Evolutionary conservation across 2,888 invertebrate genomes (phyloP).

Genomic region (Pachycephus smyrnensis): DNA sequence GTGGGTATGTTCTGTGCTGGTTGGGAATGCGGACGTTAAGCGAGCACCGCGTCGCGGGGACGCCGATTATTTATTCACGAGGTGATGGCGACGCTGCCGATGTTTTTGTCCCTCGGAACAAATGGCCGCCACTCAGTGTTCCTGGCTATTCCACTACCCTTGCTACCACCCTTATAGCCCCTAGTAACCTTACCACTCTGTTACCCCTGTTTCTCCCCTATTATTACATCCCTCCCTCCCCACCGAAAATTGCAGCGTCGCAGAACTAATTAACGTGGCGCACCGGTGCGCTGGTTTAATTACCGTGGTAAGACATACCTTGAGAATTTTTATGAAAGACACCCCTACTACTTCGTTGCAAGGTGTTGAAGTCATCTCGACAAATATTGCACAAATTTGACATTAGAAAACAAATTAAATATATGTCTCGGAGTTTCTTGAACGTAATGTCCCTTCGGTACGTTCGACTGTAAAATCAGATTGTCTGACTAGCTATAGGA

Average conservation of each 20-base stretch:
- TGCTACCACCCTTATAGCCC: neutral
- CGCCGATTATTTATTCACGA: constrained; percentile 36
- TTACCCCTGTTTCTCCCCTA: neutral
- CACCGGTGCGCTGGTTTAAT: neutral
- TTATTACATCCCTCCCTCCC: neutral
- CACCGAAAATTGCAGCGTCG: neutral
- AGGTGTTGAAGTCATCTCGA: neutral
- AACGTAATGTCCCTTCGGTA: neutral
- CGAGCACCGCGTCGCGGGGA: neutral
- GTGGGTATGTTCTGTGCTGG: too few species aligned
- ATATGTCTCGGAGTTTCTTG: neutral
- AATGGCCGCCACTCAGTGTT: constrained; percentile 21
- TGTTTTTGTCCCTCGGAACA: constrained; percentile 31
- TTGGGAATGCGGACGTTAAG: neutral
- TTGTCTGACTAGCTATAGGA: neutral
- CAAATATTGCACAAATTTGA: neutral
- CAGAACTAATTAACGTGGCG: neutral
- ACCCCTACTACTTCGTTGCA: neutral
- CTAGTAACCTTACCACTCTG: neutral
- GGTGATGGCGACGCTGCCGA: constrained; percentile 9
- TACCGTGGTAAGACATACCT: neutral
- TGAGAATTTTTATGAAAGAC: neutral
- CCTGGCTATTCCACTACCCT: neutral
- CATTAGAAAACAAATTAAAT: neutral
- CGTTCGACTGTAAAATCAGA: neutral